A percentile compares a stretch with the other conserved stretches of the same genome.
Evolutionary conservation across 2,113 vertebrate genomes (phyloP).

Genomic region (Probosciger aterrimus): DNA sequence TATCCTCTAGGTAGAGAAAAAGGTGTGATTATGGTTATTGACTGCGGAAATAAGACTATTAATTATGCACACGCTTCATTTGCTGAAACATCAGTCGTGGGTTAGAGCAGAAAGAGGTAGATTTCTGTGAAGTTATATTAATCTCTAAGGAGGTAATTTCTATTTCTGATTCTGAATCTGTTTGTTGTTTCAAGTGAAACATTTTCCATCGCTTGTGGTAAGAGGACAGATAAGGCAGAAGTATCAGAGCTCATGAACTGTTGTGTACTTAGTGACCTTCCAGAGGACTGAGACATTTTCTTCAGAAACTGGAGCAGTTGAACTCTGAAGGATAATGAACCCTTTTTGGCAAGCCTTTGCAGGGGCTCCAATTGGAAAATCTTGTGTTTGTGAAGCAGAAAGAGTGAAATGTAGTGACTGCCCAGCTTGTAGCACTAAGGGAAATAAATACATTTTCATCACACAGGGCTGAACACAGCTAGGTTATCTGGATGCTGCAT

Average conservation of each 20-base stretch:
- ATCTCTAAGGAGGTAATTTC: conserved; percentile 47
- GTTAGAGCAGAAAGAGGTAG: background rate
- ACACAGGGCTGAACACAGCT: background rate
- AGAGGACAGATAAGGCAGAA: conserved; percentile 38
- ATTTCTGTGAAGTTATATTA: conserved; percentile 40
- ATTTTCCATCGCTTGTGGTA: conserved; percentile 58
- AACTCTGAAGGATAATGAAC: conserved; percentile 40
- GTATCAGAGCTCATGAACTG: background rate
- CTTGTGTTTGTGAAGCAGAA: background rate
- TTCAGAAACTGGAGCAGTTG: background rate
- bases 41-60: background rate
- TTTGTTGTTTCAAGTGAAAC: conserved; percentile 56
- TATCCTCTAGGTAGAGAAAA: background rate
- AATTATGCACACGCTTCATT: background rate
- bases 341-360: conserved; percentile 30
- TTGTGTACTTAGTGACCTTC: conserved; percentile 1
- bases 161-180: conserved; percentile 50
- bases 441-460: background rate
- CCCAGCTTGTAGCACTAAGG: background rate
- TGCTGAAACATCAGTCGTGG: background rate
- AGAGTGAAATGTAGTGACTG: background rate
- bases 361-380: background rate
- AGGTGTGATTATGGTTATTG: background rate
- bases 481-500: background rate
- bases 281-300: conserved; percentile 7